Conservation (phyloP, 2,113 vertebrate genomes). For the Larimichthys polyactis region DNA sequence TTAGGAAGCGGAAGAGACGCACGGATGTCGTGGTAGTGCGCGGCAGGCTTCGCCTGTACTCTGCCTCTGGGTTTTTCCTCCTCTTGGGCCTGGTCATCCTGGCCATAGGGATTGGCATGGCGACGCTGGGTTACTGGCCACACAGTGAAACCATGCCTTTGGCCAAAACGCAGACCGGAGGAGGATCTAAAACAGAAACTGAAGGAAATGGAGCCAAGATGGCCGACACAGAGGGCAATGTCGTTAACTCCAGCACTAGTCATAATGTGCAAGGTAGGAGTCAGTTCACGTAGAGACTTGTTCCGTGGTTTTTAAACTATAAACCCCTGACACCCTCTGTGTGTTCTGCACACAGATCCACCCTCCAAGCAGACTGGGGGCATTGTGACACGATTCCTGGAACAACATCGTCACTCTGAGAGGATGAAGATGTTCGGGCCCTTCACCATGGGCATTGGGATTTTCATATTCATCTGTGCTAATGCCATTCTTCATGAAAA, state of each 20-base stretch:
- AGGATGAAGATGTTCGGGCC: conserved; percentile 99
- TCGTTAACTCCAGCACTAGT: conserved; percentile 37
- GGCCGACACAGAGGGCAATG: conserved; percentile 1
- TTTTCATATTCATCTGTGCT: conserved; percentile 99
- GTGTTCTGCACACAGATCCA: conserved; percentile 33
- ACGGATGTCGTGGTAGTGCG: conserved; percentile 95
- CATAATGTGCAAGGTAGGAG: conserved; percentile 56
- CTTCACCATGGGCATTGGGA: conserved; percentile 99
- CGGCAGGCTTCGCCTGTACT: conserved; percentile 95
- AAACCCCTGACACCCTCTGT: background rate
- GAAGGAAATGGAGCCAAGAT: conserved; percentile 26
- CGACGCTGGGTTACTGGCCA: conserved; percentile 97
- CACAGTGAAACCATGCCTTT: conserved; percentile 84
- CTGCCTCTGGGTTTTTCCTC: conserved; percentile 95
- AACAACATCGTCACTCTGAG: conserved; percentile 93
- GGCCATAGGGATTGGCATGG: conserved; percentile 94
- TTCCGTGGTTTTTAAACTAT: background rate
- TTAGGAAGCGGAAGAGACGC: conserved; percentile 87
- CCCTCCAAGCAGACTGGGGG: conserved; percentile 73
- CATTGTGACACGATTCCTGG: conserved; percentile 90
- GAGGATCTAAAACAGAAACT: background rate
- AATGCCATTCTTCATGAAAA: conserved; percentile 99
- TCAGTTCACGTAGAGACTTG: background rate
- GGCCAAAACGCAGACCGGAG: conserved; percentile 47
- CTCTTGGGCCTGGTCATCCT: conserved; percentile 93